Percentiles rank a stretch among this genome's conserved stretches.
Evolutionary conservation across 2,888 invertebrate genomes (phyloP).

Genomic region (Flexamia atlantica): DNA sequence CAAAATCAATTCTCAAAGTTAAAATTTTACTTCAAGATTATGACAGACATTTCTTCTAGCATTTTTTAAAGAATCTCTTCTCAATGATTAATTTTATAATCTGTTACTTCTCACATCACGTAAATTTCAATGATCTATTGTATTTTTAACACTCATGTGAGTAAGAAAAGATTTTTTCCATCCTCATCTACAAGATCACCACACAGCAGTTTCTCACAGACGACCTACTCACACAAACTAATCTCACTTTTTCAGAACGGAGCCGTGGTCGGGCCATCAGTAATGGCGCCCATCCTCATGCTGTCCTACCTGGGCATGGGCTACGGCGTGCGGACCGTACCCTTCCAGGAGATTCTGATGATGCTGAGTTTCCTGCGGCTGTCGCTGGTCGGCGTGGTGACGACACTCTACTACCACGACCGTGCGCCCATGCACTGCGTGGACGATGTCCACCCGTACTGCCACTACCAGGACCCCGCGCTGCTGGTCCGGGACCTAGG

Average conservation of each 20-base stretch:
- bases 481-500: conserved; percentile 83
- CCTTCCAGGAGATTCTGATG: conserved; percentile 78
- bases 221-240: no score
- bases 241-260: conserved; percentile 76
- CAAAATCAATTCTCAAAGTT: no score
- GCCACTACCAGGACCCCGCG: conserved; percentile 78
- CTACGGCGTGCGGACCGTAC: conserved; percentile 78
- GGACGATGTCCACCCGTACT: conserved; percentile 76
- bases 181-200: no score
- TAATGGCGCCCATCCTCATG: conserved; percentile 78
- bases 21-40: no score
- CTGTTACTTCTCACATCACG: no score
- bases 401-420: conserved; percentile 79
- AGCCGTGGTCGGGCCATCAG: conserved; percentile 79
- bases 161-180: no score
- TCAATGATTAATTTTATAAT: no score
- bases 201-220: no score
- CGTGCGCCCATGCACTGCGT: conserved; percentile 79
- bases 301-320: conserved; percentile 82
- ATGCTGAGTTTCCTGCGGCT: conserved; percentile 82
- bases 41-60: no score
- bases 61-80: no score
- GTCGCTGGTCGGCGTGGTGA: conserved; percentile 80
- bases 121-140: no score
- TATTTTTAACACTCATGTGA: no score